Conservation (phyloP, 2,888 invertebrate genomes). For the Pterostichus madidus region DNA sequence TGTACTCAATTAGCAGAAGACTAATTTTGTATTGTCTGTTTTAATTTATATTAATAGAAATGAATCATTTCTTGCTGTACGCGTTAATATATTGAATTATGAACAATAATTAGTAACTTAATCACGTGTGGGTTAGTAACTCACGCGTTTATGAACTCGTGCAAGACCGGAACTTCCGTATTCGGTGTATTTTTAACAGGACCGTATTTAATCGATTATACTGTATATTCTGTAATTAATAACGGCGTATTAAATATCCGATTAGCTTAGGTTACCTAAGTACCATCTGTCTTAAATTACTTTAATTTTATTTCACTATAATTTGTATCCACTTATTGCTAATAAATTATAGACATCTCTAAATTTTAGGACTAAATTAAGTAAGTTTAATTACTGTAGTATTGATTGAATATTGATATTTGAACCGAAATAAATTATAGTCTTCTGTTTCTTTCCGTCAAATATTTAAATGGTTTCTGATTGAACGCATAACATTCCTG, state of each 20-base stretch:
- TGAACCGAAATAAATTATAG: background rate
- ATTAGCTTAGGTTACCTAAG: background rate
- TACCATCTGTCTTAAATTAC: background rate
- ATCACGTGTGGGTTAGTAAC: conserved; percentile 12
- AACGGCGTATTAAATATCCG: conserved; percentile 3
- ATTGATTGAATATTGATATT: conserved; percentile 6
- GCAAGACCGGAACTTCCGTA: conserved; percentile 63
- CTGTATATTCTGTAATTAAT: conserved; percentile 1
- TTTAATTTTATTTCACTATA: too few relatives aligned
- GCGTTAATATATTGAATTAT: conserved; percentile 24
- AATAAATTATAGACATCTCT: too few relatives aligned
- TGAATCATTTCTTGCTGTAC: conserved; percentile 18
- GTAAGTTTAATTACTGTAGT: background rate
- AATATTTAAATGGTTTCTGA: background rate
- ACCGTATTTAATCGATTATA: conserved; percentile 15
- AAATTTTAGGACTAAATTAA: background rate
- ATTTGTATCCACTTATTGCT: too few relatives aligned
- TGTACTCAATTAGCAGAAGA: background rate
- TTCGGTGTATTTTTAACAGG: conserved; percentile 45
- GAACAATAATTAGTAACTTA: conserved; percentile 32
- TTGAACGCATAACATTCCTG: background rate
- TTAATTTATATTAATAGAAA: conserved; percentile 2
- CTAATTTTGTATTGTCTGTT: background rate
- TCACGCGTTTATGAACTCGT: conserved; percentile 12
- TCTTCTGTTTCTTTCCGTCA: background rate